These are phyloP conservation scores for Heteromurus nitidus DNA, from an alignment of 2,888 invertebrate species.

Conservation along the genomic window DNA sequence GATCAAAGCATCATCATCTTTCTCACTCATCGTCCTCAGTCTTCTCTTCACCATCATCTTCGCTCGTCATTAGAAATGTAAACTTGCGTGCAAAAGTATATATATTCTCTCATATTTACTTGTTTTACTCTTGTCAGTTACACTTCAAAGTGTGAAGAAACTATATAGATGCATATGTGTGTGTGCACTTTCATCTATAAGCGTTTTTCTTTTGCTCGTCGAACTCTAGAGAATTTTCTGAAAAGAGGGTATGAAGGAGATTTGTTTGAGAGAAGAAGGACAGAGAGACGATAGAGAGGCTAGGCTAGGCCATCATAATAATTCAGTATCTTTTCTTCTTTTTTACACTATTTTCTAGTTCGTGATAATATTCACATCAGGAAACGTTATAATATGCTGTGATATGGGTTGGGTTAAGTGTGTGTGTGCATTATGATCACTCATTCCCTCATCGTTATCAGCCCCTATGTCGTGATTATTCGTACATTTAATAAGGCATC, in stretches of 20 bases:
- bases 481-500: conserved; percentile 62
- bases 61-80: conserved; percentile 45
- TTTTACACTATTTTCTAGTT: conserved; percentile 43
- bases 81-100: conserved; percentile 40
- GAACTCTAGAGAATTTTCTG: too few relatives aligned
- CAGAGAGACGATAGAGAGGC: not conserved
- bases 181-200: not conserved
- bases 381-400: conserved; percentile 46
- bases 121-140: conserved; percentile 44
- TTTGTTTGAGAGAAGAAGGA: not conserved
- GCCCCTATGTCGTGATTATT: conserved; percentile 48
- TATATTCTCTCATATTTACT: conserved; percentile 33
- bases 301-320: conserved; percentile 27
- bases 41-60: conserved; percentile 1
- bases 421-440: conserved; percentile 39
- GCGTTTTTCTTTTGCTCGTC: not conserved
- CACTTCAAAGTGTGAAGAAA: conserved; percentile 51
- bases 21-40: conserved; percentile 33
- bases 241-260: not conserved
- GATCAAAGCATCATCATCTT: conserved; percentile 51
- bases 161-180: conserved; percentile 8
- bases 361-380: conserved; percentile 54
- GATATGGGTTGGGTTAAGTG: conserved; percentile 48
- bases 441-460: conserved; percentile 9
- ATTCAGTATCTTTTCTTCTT: conserved; percentile 26